phyloP scores from a whole-genome alignment of 2,888 invertebrate genomes.

The Abrostola tripartita region DNA sequence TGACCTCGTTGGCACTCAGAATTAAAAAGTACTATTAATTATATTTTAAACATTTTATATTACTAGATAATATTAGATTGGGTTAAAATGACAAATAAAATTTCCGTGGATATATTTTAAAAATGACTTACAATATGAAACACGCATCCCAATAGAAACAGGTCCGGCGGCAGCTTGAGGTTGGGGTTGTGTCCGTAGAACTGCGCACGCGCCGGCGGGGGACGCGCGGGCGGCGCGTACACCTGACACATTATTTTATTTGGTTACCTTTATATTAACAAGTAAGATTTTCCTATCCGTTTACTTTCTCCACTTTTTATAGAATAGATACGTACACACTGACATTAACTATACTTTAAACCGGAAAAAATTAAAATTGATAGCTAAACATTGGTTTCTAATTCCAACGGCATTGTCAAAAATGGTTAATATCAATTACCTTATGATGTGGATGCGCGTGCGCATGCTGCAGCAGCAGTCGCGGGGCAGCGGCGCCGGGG shows the following conservation, averaged over 20 bases:
- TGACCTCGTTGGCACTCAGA: no score
- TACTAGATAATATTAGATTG: no score
- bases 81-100: no score
- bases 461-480: slow-evolving; percentile 82
- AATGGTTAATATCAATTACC: slow-evolving; percentile 58
- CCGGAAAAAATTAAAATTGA: no score
- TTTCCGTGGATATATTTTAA: neutral
- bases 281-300: no score
- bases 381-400: no score
- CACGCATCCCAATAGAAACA: slow-evolving; percentile 97
- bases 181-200: slow-evolving; percentile 98
- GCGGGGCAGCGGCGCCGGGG: slow-evolving; percentile 84
- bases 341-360: neutral
- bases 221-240: slow-evolving; percentile 82
- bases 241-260: slow-evolving; percentile 56
- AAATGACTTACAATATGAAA: slow-evolving; percentile 92
- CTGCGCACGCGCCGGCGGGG: slow-evolving; percentile 91
- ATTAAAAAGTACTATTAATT: no score
- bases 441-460: slow-evolving; percentile 64
- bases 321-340: neutral
- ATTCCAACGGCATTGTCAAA: neutral
- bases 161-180: slow-evolving; percentile 95
- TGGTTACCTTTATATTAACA: neutral
- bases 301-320: no score
- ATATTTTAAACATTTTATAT: no score